Evolutionary conservation across 2,888 invertebrate genomes (phyloP), one percentile per base, ranked within the genome.

Genomic region (Volucella inanis): DNA sequence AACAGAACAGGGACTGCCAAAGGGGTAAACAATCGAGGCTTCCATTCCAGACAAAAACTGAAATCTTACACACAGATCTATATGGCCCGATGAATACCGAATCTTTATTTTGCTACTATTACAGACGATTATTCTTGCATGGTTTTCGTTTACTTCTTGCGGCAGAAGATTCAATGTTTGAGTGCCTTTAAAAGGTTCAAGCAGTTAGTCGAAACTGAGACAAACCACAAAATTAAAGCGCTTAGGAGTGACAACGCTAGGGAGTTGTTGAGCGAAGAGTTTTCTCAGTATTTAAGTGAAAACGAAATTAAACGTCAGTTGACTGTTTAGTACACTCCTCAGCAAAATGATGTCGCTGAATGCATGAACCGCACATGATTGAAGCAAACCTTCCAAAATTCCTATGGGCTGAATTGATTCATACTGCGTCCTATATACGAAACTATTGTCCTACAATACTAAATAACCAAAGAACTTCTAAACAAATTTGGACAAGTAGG

Each of bases 301-400:
- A n/a, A n/a, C n/a, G n/a, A n/a, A n/a, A n/a, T n/a, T n/a, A n/a
- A n/a, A n/a, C n/a, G n/a, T n/a, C n/a, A n/a, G n/a, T n/a, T n/a
- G n/a, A n/a, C n/a, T n/a, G n/a, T n/a, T n/a, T n/a, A n/a, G n/a
- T n/a, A n/a, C n/a, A n/a, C n/a, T n/a, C n/a, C n/a, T n/a, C n/a
- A n/a, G n/a, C n/a, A n/a, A n/a, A n/a, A n/a, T n/a, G n/a, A n/a
- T n/a, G n/a, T n/a, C n/a, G n/a, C n/a, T n/a, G n/a, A n/a, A n/a
- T n/a, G n/a, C n/a, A n/a, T n/a, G n/a, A n/a, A n/a, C n/a, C n/a
- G n/a, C n/a, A n/a, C n/a, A n/a, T 90, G 43, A 57, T 86, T 0
- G 72, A 88, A 31, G 67, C 85, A 31, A 78, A 81, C 10, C 47
- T 89, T 9, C 88, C 45, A 88, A 89, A 76, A 47, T 47, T 80